Base-by-base conservation (phyloP, 2,113 vertebrate genomes). In the Ictidomys tridecemlineatus region DNA sequence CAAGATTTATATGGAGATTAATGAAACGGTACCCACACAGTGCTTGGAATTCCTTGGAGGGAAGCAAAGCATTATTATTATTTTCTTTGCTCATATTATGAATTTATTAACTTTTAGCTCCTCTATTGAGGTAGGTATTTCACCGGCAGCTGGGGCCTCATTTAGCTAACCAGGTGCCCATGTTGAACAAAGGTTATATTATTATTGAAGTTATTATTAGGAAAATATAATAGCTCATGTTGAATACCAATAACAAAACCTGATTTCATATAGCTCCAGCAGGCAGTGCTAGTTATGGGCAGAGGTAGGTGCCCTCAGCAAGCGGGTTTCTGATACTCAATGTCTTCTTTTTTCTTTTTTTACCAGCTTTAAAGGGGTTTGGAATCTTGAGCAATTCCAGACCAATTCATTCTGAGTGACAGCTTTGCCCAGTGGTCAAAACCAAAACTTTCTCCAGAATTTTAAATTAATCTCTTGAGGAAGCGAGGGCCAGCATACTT, bases 141-240 rank as follows among this genome's bases (percentile, higher is more conserved):
- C 89, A 97, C 95, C 97, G 94, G 97, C 95, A 97, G 96, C 97
- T 97, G 94, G 97, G 94, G 92, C 96, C 97, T 97, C 91, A 96
- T 97, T 97, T 96, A 97, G 96, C 89, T 58, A 96, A 94, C 96
- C 97, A 98, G 97, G 95, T 97, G 91, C 95, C 96, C 79, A 85
- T 85, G 89, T 95, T 96, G 96, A 98, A 98, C 97, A 98, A 98
- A 97, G 97, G 78, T 95, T 94, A 87, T 97, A 96, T 97, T 97
- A 96, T 97, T 97, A 91, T 92, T 96, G 94, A 96, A 96, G 85
- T 93, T 94, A 97, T 94, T 97, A 97, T 97, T 97, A 93, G 92
- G 88, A 95, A 96, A 98, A 97, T 92, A 97, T 97, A 96, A 96
- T 94, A 88, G 93, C 79, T 77, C 93, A 80, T 87, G 86, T 95